A percentile compares a stretch with the other conserved stretches of the same genome.
These are phyloP conservation scores for Epinephelus fuscoguttatus DNA, from an alignment of 2,113 vertebrate species.

Conservation along the genomic window DNA sequence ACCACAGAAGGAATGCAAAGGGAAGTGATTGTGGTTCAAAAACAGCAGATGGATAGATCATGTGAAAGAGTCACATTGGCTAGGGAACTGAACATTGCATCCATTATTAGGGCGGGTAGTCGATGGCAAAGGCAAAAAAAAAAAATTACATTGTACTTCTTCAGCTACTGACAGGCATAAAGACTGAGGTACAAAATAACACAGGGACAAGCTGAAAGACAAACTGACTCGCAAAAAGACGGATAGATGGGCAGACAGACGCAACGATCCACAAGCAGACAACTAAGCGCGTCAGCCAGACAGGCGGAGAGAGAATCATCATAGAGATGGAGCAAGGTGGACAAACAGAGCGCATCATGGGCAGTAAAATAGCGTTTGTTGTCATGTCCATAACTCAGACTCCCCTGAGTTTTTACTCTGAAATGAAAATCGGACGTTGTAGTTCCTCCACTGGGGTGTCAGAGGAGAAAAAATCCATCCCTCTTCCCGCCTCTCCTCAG, in stretches of 20 bases:
- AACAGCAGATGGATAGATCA: slow-evolving; percentile 56
- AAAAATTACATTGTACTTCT: slow-evolving; percentile 46
- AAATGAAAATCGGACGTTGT: slow-evolving; percentile 75
- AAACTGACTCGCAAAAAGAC: slow-evolving; percentile 39
- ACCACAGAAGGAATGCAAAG: slow-evolving; percentile 30
- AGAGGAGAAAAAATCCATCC: slow-evolving; percentile 61
- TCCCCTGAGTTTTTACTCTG: slow-evolving; percentile 61
- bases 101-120: slow-evolving; percentile 31
- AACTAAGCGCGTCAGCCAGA: slow-evolving; percentile 40
- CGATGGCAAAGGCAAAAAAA: slow-evolving; percentile 26
- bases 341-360: slow-evolving; percentile 59
- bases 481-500: slow-evolving; percentile 53
- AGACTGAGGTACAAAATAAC: slow-evolving; percentile 23
- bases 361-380: slow-evolving; percentile 62
- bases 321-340: slow-evolving; percentile 47
- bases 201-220: slow-evolving; percentile 31
- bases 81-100: slow-evolving; percentile 33
- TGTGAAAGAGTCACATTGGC: slow-evolving; percentile 45
- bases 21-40: slow-evolving; percentile 28
- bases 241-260: slow-evolving; percentile 37
- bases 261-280: slow-evolving; percentile 38
- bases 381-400: slow-evolving; percentile 69
- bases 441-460: slow-evolving; percentile 52
- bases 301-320: slow-evolving; percentile 43
- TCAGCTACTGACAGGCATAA: slow-evolving; percentile 41